A percentile compares a stretch with the other conserved stretches of the same genome.
phyloP scores from a whole-genome alignment of 2,797 vertebrate genomes.

The Graptemys geographica region DNA sequence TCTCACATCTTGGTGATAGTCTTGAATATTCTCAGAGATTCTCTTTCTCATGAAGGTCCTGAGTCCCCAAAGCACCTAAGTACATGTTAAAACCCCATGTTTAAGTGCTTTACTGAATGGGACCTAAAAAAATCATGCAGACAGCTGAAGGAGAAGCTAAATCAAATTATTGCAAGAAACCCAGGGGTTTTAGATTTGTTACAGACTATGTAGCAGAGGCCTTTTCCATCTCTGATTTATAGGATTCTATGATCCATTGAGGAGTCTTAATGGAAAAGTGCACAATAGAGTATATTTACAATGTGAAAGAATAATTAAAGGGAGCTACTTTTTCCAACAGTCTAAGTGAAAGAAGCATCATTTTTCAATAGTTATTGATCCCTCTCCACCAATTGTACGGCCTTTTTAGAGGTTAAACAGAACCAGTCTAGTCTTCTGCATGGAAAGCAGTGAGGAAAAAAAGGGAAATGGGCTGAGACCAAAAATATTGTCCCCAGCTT shows the following conservation, averaged over 20 bases:
- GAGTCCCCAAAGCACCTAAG: not conserved
- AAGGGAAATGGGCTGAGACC: not conserved
- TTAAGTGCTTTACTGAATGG: not conserved
- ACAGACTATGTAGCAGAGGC: not conserved
- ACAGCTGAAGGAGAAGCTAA: not conserved
- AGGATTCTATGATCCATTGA: not conserved
- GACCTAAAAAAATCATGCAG: not conserved
- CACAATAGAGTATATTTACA: not conserved
- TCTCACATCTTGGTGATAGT: not conserved
- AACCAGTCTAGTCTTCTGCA: not conserved
- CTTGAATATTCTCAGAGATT: not conserved
- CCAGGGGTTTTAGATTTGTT: not conserved
- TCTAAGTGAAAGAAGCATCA: not conserved
- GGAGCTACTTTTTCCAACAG: not conserved
- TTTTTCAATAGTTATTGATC: conserved; percentile 25
- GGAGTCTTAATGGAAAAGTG: conserved; percentile 14
- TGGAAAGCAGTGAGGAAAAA: not conserved
- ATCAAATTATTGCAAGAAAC: not conserved
- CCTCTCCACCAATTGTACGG: not conserved
- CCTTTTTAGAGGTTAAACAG: not conserved
- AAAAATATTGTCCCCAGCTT: not conserved
- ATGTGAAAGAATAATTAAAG: conserved; percentile 44
- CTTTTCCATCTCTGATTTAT: not conserved
- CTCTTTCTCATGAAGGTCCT: not conserved
- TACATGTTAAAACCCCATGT: not conserved